Evolutionary conservation across 2,797 vertebrate species (phyloP).

Genomic region (Dendrocincla fuliginosa): DNA sequence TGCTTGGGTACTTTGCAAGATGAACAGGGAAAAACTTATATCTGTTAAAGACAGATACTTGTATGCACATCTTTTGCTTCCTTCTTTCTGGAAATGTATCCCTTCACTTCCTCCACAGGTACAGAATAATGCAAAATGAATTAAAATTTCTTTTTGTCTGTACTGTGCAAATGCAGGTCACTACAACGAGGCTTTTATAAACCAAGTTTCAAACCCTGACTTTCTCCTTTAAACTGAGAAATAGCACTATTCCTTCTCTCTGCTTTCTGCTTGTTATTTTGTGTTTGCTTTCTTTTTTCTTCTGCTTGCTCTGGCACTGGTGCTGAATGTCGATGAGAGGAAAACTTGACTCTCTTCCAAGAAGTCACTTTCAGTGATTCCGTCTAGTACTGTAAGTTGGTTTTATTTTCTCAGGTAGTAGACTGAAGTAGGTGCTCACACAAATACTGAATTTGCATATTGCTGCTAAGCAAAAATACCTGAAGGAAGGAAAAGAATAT

Average conservation of each 20-base stretch:
- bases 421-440: background rate
- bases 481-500: background rate
- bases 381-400: background rate
- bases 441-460: background rate
- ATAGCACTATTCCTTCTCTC: background rate
- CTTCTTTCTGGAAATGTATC: background rate
- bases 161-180: background rate
- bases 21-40: background rate
- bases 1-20: background rate
- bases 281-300: constrained; percentile 19
- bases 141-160: background rate
- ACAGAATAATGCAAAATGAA: background rate
- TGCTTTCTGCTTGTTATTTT: constrained; percentile 31
- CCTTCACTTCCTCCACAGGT: background rate
- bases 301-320: constrained; percentile 11
- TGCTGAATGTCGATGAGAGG: constrained; percentile 56
- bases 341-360: constrained; percentile 43
- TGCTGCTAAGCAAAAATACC: background rate
- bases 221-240: constrained; percentile 10
- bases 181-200: background rate
- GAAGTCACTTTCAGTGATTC: constrained; percentile 17
- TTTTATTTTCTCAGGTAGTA: background rate
- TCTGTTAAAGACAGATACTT: background rate
- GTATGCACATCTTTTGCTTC: background rate
- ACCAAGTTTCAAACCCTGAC: background rate